Percentiles rank a stretch among this genome's conserved stretches.
Evolutionary conservation across 2,888 invertebrate species (phyloP).

Genomic region (Drosophila neotestacea): DNA sequence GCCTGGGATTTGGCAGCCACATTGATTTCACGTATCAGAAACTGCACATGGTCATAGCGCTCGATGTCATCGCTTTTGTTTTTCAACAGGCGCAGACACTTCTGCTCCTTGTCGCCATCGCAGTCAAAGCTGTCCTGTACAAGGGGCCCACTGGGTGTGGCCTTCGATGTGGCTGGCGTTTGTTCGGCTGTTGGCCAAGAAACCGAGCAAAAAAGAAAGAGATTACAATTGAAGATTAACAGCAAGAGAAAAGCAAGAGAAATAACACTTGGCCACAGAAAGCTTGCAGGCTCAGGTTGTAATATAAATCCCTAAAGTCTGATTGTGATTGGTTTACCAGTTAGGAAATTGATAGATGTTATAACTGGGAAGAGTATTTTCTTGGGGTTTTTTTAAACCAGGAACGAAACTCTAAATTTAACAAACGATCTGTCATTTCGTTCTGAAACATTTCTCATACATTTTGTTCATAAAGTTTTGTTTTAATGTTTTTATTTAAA

Average conservation of each 20-base stretch:
- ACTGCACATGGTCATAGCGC: constrained; percentile 94
- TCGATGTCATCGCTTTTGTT: constrained; percentile 85
- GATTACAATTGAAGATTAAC: constrained; percentile 50
- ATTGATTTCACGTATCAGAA: constrained; percentile 94
- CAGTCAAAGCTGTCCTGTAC: constrained; percentile 81
- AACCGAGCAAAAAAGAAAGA: background rate
- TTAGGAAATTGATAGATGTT: constrained; percentile 6
- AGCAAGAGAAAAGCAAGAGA: constrained; percentile 1
- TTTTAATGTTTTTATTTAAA: too few relatives aligned
- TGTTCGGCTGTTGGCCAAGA: constrained; percentile 46
- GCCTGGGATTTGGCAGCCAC: constrained; percentile 86
- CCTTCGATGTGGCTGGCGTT: constrained; percentile 57
- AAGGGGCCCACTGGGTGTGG: constrained; percentile 48
- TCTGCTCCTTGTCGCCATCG: constrained; percentile 79
- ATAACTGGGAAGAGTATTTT: background rate
- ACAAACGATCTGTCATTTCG: too few relatives aligned
- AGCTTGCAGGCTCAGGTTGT: constrained; percentile 5
- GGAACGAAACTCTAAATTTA: too few relatives aligned
- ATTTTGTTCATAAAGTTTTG: too few relatives aligned
- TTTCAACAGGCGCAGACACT: constrained; percentile 83
- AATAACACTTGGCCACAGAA: constrained; percentile 5
- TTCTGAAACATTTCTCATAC: too few relatives aligned
- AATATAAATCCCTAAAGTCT: constrained; percentile 4
- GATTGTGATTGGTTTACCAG: constrained; percentile 8
- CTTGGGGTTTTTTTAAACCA: too few relatives aligned